Evolutionary conservation across 37 sponge, comb jelly and placozoan species (phyloP).

Genomic region (Spongia lamella): DNA sequence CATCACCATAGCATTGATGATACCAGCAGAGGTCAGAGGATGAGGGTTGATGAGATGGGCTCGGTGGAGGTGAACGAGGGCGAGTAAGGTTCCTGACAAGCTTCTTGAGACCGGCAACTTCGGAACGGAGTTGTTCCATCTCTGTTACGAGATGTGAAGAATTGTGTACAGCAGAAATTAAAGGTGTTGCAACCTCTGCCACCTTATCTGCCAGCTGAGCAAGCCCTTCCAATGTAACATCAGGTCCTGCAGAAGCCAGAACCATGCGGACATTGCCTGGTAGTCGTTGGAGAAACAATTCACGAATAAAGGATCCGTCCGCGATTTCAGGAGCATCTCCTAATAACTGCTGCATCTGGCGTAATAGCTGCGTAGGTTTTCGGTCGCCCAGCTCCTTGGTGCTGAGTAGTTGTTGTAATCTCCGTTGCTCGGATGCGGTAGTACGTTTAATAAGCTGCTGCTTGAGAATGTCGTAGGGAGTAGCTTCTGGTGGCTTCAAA

Average conservation of each 20-base stretch:
- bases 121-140: no score
- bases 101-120: constrained; percentile 1
- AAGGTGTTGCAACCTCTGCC: no score
- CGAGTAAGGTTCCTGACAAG: neutral
- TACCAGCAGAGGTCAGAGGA: constrained; percentile 37
- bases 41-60: neutral
- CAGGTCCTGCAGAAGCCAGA: neutral
- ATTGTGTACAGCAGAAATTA: no score
- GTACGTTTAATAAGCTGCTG: constrained; percentile 25
- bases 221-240: neutral
- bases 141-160: no score
- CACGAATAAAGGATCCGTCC: constrained; percentile 12
- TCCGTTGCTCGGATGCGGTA: constrained; percentile 38
- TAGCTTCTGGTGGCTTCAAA: neutral
- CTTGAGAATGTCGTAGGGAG: constrained; percentile 41
- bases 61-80: neutral
- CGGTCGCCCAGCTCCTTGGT: constrained; percentile 57
- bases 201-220: constrained; percentile 3
- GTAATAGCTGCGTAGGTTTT: constrained; percentile 61
- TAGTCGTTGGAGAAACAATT: constrained; percentile 19
- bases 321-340: constrained; percentile 35
- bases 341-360: constrained; percentile 57
- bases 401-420: constrained; percentile 12
- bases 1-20: constrained; percentile 35
- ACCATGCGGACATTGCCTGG: neutral